Base-by-base conservation (phyloP, 2,888 invertebrate species). In the Drosophila parthenogenetica region DNA sequence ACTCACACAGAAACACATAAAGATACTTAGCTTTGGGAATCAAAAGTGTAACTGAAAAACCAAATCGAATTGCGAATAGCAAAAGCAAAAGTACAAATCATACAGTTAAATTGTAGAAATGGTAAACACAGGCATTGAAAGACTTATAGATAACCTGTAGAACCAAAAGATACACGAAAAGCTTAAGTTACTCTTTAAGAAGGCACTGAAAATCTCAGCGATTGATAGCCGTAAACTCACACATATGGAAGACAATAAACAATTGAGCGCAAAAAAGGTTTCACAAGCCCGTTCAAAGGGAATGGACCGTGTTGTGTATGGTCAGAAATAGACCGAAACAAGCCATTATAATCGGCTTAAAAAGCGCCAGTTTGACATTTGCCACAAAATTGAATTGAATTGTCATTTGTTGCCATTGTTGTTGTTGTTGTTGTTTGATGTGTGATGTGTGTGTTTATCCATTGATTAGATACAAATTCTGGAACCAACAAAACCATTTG, bases 311-410 rank as follows among this genome's bases (percentile, higher is more conserved):
- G 14, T 14, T 29, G 29, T 17, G 13, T 37, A 39, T 51, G 53
- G 17, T 5, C 16, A 8, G 8, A 43, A 46, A 43, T 35, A 37
- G 25, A 32, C 54, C 62, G 40, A 73, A 68, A 75, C 68, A 77
- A 70, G 42, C 68, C 66, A 85, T 74, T 73, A 79, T 86, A 85
- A 85, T 79, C 84, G 81, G 85, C 79, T 82, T 86, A 75, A 79
- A 81, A 73, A 71, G 69, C 65, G 55, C 73, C 69, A 73, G 43
- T 66, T 71, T 79, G 80, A 80, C 81, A 80, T 80, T 77, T 77
- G 69, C 64, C 60, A 70, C 49, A 48, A 66, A 78, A 66, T 69
- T 84, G 71, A 82, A 84, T 84, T 72, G 72, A 85, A 81, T 81
- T 81, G 80, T 73, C 86, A 84, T 79, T 69, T 40, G 64, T 53